Evolutionary conservation across 2,888 invertebrate species (phyloP).

Genomic region (Cetonia aurata): DNA sequence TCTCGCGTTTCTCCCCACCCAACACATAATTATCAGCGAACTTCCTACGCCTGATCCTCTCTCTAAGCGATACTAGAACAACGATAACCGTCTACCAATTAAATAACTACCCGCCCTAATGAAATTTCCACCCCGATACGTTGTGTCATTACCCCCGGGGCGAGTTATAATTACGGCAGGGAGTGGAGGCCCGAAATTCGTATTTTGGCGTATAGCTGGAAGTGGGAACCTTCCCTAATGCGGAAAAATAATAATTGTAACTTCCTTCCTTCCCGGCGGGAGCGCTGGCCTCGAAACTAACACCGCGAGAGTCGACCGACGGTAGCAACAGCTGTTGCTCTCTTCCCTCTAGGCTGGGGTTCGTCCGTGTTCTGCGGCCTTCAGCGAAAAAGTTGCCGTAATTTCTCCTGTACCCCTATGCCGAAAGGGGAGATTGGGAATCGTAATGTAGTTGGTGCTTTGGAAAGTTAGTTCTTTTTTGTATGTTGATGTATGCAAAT

Average conservation of each 20-base stretch:
- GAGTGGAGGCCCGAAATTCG: neutral
- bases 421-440: no score
- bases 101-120: constrained; percentile 36
- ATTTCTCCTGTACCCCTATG: no score
- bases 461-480: no score
- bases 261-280: constrained; percentile 20
- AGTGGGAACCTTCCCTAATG: constrained; percentile 9
- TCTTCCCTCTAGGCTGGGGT: no score
- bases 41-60: neutral
- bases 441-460: no score
- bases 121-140: constrained; percentile 19
- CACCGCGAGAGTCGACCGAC: no score
- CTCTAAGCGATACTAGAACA: constrained; percentile 23
- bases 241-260: constrained; percentile 38
- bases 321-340: no score
- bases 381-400: no score
- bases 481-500: no score
- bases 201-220: neutral
- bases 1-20: no score
- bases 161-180: neutral
- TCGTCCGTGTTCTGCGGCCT: no score
- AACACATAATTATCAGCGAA: constrained; percentile 6
- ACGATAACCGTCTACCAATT: constrained; percentile 32
- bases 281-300: no score
- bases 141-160: neutral